These are phyloP conservation scores for Corticium candelabrum DNA, from an alignment of 37 sponge, comb jelly and placozoan species.

Conservation along the genomic window DNA sequence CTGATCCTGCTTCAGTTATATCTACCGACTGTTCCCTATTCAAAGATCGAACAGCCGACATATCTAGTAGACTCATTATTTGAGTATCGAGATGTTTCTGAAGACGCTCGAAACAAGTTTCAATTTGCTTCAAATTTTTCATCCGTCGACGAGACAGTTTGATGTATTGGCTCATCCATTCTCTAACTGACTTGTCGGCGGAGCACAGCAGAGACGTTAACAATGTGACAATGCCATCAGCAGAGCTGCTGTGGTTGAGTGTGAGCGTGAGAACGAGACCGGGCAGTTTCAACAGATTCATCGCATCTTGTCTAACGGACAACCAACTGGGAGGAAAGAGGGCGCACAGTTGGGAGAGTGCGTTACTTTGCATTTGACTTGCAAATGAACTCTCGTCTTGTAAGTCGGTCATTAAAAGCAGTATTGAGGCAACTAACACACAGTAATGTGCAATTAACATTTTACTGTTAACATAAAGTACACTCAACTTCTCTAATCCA, in stretches of 20 bases:
- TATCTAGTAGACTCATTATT: no score
- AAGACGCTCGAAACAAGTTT: no score
- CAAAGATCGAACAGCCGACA: no score
- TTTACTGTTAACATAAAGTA: no score
- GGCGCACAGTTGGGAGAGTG: background rate
- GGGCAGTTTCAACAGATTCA: background rate
- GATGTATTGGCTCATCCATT: background rate
- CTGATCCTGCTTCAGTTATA: no score
- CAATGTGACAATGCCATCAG: background rate
- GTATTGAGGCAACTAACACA: background rate
- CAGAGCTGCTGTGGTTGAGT: background rate
- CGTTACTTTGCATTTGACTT: background rate
- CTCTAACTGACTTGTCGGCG: background rate
- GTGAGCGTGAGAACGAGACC: background rate
- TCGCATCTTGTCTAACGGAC: background rate
- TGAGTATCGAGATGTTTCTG: no score
- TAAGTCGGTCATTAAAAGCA: background rate
- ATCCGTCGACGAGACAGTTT: background rate
- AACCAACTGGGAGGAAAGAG: background rate
- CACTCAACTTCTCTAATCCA: no score
- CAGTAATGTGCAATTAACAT: no score
- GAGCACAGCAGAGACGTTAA: background rate
- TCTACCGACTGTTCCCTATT: no score
- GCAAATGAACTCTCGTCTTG: background rate
- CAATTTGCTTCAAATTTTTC: background rate